These are phyloP conservation scores for Dascyllus trimaculatus DNA, from an alignment of 2,113 vertebrate species.

Conservation along the genomic window DNA sequence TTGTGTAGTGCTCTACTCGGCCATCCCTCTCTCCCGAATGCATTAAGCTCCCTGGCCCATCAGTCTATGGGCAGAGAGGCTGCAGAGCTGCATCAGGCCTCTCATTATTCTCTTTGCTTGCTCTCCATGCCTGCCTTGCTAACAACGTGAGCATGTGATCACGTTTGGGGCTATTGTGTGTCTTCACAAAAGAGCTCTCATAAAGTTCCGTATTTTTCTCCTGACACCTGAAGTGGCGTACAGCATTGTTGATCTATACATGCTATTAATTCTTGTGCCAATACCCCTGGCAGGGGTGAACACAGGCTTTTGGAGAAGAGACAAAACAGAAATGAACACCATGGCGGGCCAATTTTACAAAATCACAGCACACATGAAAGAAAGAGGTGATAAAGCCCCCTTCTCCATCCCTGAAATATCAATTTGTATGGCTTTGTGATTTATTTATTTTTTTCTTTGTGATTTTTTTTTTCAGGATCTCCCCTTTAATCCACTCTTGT, in stretches of 20 bases:
- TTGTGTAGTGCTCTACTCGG: slow-evolving; percentile 24
- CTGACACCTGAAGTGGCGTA: slow-evolving; percentile 38
- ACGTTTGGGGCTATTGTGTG: slow-evolving; percentile 44
- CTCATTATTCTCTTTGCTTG: slow-evolving; percentile 54
- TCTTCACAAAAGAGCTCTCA: slow-evolving; percentile 33
- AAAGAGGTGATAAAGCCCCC: slow-evolving; percentile 1
- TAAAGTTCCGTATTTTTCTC: slow-evolving; percentile 41
- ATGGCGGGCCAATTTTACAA: slow-evolving; percentile 12
- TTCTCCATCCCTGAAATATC: slow-evolving; percentile 6
- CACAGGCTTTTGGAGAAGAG: slow-evolving; percentile 18
- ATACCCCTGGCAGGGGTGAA: slow-evolving; percentile 23
- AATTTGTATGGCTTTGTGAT: slow-evolving; percentile 9
- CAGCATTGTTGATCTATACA: slow-evolving; percentile 42
- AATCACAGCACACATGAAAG: slow-evolving; percentile 18
- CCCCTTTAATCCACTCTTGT: slow-evolving; percentile 6
- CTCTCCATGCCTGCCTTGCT: slow-evolving; percentile 20
- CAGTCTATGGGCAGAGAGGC: slow-evolving; percentile 54
- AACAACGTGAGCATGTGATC: slow-evolving; percentile 36
- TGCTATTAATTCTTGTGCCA: slow-evolving; percentile 23
- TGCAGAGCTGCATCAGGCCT: slow-evolving; percentile 54
- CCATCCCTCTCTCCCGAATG: slow-evolving; percentile 56
- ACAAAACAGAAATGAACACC: slow-evolving; percentile 27
- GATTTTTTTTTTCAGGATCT: background rate
- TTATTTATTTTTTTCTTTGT: background rate
- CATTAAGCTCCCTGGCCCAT: slow-evolving; percentile 55